Evolutionary conservation across 1,140 invertebrate species (phyloP).

Genomic region (Drosophila funebris): DNA sequence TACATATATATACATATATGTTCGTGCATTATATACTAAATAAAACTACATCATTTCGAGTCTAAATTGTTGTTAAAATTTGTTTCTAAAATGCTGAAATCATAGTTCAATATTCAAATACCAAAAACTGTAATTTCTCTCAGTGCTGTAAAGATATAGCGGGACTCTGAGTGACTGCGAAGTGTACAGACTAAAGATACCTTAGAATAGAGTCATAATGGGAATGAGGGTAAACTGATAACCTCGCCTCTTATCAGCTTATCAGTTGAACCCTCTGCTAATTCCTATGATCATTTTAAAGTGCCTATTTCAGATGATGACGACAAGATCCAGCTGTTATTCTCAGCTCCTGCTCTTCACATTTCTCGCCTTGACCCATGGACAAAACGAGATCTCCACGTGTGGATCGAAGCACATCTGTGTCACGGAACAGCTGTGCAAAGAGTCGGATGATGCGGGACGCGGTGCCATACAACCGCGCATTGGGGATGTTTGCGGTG

Average conservation of each 20-base stretch:
- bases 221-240: not conserved
- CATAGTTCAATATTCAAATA: too few species aligned
- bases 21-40: constrained; percentile 7
- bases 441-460: constrained; percentile 54
- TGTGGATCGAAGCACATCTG: constrained; percentile 47
- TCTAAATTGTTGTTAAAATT: not conserved
- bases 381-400: not conserved
- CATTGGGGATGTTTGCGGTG: constrained; percentile 40
- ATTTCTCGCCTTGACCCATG: constrained; percentile 9
- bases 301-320: constrained; percentile 10
- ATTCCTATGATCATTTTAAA: not conserved
- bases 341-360: constrained; percentile 15
- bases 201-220: not conserved
- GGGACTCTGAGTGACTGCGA: too few species aligned
- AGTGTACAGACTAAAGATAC: not conserved
- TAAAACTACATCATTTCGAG: not conserved
- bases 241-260: not conserved
- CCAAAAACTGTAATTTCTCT: too few species aligned
- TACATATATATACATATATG: constrained; percentile 1
- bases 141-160: too few species aligned
- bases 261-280: not conserved
- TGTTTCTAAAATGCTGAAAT: too few species aligned
- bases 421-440: constrained; percentile 45
- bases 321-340: not conserved
- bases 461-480: constrained; percentile 42